These are phyloP conservation scores for Stomatorhinus walkeri DNA, from an alignment of 2,797 vertebrate genomes.

Conservation along the genomic window DNA sequence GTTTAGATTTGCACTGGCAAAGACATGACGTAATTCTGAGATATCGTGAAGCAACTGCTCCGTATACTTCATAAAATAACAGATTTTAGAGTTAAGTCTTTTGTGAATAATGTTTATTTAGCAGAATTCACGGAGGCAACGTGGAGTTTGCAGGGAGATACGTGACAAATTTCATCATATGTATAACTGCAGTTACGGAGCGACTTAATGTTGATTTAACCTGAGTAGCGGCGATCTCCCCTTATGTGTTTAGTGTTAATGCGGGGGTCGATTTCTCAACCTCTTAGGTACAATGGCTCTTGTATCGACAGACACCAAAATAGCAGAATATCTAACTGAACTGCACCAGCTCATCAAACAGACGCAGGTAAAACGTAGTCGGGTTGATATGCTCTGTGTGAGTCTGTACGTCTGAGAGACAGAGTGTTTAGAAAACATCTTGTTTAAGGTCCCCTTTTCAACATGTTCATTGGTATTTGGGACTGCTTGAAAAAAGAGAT, in stretches of 20 bases:
- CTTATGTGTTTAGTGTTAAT: neutral
- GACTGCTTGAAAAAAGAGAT: neutral
- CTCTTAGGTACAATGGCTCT: conserved; percentile 51
- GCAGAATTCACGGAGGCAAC: neutral
- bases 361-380: conserved; percentile 65
- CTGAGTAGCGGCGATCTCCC: neutral
- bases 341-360: conserved; percentile 87
- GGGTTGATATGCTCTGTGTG: neutral
- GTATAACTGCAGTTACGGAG: neutral
- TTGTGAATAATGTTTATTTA: neutral
- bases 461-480: neutral
- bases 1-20: neutral
- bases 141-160: neutral
- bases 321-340: conserved; percentile 77
- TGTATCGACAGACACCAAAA: conserved; percentile 81
- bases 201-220: neutral
- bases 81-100: neutral
- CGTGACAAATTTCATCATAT: neutral
- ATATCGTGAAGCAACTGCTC: neutral
- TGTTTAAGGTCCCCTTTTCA: neutral
- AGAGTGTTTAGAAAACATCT: neutral
- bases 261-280: neutral
- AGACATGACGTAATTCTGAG: neutral
- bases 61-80: neutral
- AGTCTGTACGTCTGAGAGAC: neutral